Base-by-base conservation (phyloP, 2,113 vertebrate genomes). In the Genyomyrus donnyi region DNA sequence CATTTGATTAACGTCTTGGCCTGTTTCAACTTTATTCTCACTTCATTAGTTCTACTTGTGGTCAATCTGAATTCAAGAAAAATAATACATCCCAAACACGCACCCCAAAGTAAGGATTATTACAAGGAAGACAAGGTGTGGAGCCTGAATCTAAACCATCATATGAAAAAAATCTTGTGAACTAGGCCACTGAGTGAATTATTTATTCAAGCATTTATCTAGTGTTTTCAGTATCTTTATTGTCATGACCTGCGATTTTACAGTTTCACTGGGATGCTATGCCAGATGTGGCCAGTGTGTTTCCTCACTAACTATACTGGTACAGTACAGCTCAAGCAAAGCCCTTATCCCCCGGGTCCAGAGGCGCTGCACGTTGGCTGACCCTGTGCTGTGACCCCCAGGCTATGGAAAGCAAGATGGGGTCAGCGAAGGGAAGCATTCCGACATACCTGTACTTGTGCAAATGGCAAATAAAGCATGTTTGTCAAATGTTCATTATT, bases 261-360 rank as follows among this genome's bases (percentile, higher is more conserved):
- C 45, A 85, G 84, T 48, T 83, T 17, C 87, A 52, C 89, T 90
- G 88, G 93, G 90, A 93, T 95, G 92, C 93, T 95, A 95, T 95
- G 94, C 93, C 93, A 95, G 93, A 93, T 94, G 95, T 95, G 95
- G 94, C 94, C 94, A 92, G 93, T 91, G 80, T 4, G 91, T 88
- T 91, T 91, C 92, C 91, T 91, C 89, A 91, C 58, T 80, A 92
- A 92, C 93, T 89, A 90, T 91, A 92, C 88, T 92, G 93, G 93
- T 93, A 95, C 93, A 95, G 95, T 94, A 95, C 5, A 24, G 21
- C 53, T 24, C 6, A 24, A 58, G 53, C 21, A 58, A 21, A 7
- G 53, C 1, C 53, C 53, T 21, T 24, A 58, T 24, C 21, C 53
- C 6, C 3, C 53, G 3, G 19, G 1, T 56, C 53, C 53, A 56